Percentiles rank a stretch among this genome's conserved stretches.
Evolutionary conservation across 1,140 invertebrate species (phyloP).

Genomic region (Bilobella aurantiaca): DNA sequence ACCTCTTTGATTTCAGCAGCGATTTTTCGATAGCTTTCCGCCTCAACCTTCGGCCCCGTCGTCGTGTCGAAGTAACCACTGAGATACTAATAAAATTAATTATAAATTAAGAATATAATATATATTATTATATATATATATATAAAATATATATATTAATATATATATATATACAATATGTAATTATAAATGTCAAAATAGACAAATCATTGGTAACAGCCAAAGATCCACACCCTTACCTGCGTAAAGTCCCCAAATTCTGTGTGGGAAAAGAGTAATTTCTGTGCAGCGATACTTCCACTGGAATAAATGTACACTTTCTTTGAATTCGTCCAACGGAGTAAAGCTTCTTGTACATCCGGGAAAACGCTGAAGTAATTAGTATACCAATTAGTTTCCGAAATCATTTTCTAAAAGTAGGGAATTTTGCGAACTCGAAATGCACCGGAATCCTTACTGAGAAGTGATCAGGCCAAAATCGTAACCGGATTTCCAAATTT

Average conservation of each 20-base stretch:
- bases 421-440: background rate
- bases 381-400: background rate
- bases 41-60: slow-evolving; percentile 64
- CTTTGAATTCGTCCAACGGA: slow-evolving; percentile 56
- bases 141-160: too few relatives aligned
- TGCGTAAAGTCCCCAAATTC: slow-evolving; percentile 60
- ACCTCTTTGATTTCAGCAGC: slow-evolving; percentile 51
- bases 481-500: slow-evolving; percentile 61
- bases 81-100: slow-evolving; percentile 49
- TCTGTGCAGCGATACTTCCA: slow-evolving; percentile 81
- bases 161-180: too few relatives aligned
- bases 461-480: background rate
- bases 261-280: slow-evolving; percentile 70
- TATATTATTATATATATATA: background rate
- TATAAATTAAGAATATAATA: background rate
- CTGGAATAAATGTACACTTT: slow-evolving; percentile 82
- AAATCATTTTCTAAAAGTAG: background rate
- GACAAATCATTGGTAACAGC: too few relatives aligned
- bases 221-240: too few relatives aligned
- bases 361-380: background rate
- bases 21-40: slow-evolving; percentile 64
- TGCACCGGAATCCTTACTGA: background rate
- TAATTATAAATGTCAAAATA: too few relatives aligned
- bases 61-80: slow-evolving; percentile 77
- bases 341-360: slow-evolving; percentile 55